phyloP scores from a whole-genome alignment of 2,113 vertebrate species.

The Vimba vimba region DNA sequence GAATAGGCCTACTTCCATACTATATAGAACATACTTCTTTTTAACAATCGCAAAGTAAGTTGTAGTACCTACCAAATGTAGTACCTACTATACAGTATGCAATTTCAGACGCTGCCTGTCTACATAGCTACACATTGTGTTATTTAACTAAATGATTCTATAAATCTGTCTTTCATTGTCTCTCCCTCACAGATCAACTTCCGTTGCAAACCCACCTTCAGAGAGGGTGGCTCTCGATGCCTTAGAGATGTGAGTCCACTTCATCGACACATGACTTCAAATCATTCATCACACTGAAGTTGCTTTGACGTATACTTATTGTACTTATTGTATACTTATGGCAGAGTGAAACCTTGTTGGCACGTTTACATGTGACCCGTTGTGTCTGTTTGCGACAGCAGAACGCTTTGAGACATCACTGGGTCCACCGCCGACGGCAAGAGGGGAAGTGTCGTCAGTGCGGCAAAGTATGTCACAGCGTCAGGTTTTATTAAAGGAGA shows the following conservation, averaged over 20 bases:
- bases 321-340: background rate
- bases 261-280: background rate
- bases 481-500: background rate
- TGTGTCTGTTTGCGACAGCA: conserved; percentile 68
- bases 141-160: background rate
- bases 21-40: too few relatives aligned
- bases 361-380: conserved; percentile 10
- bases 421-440: conserved; percentile 95
- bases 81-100: too few relatives aligned
- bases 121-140: background rate
- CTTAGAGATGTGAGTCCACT: conserved; percentile 88
- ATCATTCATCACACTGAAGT: background rate
- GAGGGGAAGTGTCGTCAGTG: conserved; percentile 98
- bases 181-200: conserved; percentile 89
- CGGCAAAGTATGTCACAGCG: conserved; percentile 84
- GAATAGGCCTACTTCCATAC: too few relatives aligned
- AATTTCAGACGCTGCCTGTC: too few relatives aligned
- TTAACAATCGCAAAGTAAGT: too few relatives aligned
- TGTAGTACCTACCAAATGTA: too few relatives aligned
- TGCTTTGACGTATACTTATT: background rate
- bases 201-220: conserved; percentile 96
- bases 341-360: conserved; percentile 23
- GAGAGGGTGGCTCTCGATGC: conserved; percentile 90
- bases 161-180: background rate
- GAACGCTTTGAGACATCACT: conserved; percentile 94